Percentiles rank a stretch among this genome's conserved stretches.
Conservation (phyloP, 2,113 vertebrate genomes). For the Syngnathus floridae region DNA sequence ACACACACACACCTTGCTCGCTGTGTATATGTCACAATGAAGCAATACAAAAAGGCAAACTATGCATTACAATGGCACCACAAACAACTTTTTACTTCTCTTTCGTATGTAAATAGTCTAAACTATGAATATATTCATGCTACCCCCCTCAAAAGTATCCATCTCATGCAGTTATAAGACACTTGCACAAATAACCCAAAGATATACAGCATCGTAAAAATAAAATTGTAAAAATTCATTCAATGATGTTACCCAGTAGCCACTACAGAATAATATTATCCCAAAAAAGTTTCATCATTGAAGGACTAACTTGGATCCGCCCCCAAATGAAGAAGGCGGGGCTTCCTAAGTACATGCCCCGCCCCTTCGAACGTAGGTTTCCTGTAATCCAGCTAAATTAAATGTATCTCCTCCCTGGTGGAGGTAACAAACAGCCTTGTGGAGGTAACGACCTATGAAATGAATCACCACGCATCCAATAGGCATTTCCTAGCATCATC, state of each 20-base stretch:
- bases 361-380: background rate
- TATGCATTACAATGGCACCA: background rate
- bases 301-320: background rate
- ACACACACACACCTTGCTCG: background rate
- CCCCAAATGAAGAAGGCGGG: background rate
- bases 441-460: slow-evolving; percentile 16
- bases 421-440: slow-evolving; percentile 1
- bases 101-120: background rate
- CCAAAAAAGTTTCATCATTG: background rate
- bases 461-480: slow-evolving; percentile 8
- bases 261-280: background rate
- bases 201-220: background rate
- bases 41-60: background rate
- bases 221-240: background rate
- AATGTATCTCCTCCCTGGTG: background rate
- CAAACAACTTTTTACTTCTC: background rate
- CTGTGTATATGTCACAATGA: background rate
- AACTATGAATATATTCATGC: background rate
- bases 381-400: background rate
- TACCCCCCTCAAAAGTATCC: too few relatives aligned
- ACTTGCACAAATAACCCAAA: background rate
- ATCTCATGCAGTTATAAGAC: too few relatives aligned
- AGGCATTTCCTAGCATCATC: slow-evolving; percentile 6
- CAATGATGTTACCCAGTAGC: background rate
- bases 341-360: background rate